A percentile compares a stretch with the other conserved stretches of the same genome.
Evolutionary conservation across 2,888 invertebrate genomes (phyloP).

Genomic region (Limnephilus marmoratus): DNA sequence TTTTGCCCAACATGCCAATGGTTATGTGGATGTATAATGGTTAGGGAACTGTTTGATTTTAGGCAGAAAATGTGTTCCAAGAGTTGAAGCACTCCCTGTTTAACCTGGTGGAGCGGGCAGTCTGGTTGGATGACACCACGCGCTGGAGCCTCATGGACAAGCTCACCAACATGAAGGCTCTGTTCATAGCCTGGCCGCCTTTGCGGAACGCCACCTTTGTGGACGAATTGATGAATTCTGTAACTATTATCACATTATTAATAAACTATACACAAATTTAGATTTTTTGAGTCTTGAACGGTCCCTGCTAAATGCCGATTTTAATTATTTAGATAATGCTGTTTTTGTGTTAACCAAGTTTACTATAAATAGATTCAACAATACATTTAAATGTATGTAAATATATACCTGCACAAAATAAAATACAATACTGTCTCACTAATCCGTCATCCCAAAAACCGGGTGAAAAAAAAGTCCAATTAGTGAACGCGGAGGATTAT

Average conservation of each 20-base stretch:
- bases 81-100: slow-evolving; percentile 72
- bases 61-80: slow-evolving; percentile 71
- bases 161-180: slow-evolving; percentile 71
- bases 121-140: slow-evolving; percentile 73
- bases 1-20: too few relatives aligned
- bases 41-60: slow-evolving; percentile 32
- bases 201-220: slow-evolving; percentile 67
- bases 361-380: too few relatives aligned
- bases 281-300: too few relatives aligned
- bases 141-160: slow-evolving; percentile 72
- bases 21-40: background rate
- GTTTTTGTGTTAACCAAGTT: too few relatives aligned
- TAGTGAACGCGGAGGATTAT: too few relatives aligned
- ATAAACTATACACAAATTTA: background rate
- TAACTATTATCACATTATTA: slow-evolving; percentile 51
- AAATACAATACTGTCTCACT: too few relatives aligned
- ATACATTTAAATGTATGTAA: too few relatives aligned
- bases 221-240: slow-evolving; percentile 65
- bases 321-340: too few relatives aligned
- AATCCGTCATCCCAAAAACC: too few relatives aligned
- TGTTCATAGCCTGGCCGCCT: slow-evolving; percentile 72
- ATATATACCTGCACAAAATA: too few relatives aligned
- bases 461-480: too few relatives aligned
- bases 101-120: slow-evolving; percentile 70
- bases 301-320: too few relatives aligned